Percentiles rank a stretch among this genome's conserved stretches.
Evolutionary conservation across 2,888 invertebrate genomes (phyloP).

Genomic region (Tetanocera ferruginea): DNA sequence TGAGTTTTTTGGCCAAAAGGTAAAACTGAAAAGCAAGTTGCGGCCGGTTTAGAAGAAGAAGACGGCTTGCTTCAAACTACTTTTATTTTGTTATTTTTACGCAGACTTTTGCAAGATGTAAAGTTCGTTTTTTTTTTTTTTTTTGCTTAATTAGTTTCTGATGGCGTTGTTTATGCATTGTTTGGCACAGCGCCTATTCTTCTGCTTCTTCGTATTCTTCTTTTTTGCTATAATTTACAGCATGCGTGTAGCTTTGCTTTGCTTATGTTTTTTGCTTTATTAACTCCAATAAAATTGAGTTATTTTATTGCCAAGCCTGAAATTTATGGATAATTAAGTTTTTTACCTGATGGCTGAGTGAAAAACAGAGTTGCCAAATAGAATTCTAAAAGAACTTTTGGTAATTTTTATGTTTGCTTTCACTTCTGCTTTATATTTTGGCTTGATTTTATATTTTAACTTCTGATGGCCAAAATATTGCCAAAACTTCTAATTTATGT

Average conservation of each 20-base stretch:
- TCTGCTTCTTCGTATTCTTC: neutral
- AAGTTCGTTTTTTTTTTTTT: neutral
- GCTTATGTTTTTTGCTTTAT: neutral
- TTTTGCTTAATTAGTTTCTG: conserved; percentile 16
- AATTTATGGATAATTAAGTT: conserved; percentile 22
- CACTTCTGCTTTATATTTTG: no score
- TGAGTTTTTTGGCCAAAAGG: neutral
- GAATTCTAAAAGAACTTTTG: no score
- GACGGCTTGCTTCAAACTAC: neutral
- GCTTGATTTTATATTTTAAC: no score
- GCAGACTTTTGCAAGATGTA: neutral
- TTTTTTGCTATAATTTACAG: neutral
- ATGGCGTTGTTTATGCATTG: neutral
- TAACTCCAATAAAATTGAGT: neutral
- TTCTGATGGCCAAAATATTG: no score
- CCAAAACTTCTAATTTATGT: no score
- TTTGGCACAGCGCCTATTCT: neutral
- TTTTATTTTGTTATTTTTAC: neutral
- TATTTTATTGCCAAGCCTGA: neutral
- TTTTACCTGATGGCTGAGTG: neutral
- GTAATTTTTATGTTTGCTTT: no score
- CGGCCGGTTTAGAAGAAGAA: neutral
- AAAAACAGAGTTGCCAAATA: no score
- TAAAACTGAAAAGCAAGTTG: neutral
- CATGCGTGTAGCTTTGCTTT: neutral